A percentile compares a stretch with the other conserved stretches of the same genome.
These are phyloP conservation scores for Silurus asotus DNA, from an alignment of 2,113 vertebrate species.

Conservation along the genomic window DNA sequence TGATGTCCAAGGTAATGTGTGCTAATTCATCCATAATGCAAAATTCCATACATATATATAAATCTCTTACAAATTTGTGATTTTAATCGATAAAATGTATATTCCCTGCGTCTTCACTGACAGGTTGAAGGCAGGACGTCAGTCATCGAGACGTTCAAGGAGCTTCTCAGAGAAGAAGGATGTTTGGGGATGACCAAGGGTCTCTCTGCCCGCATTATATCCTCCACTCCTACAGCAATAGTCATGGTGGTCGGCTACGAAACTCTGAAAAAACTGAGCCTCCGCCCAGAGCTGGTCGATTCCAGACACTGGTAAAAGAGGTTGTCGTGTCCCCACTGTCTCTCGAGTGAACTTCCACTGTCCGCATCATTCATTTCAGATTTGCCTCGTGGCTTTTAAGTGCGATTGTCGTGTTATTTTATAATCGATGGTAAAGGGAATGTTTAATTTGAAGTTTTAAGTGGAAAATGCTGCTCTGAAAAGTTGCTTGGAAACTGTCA, in stretches of 20 bases:
- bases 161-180: conserved; percentile 90
- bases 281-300: conserved; percentile 88
- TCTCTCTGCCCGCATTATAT: conserved; percentile 92
- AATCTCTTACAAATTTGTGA: neutral
- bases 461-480: conserved; percentile 24
- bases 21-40: neutral
- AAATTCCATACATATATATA: neutral
- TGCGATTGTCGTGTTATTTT: neutral
- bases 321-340: neutral
- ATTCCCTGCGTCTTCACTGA: neutral
- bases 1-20: no score
- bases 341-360: neutral
- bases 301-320: conserved; percentile 83
- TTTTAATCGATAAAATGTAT: neutral
- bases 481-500: neutral
- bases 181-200: conserved; percentile 89
- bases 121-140: conserved; percentile 93
- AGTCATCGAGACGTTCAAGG: conserved; percentile 85
- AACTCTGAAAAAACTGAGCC: conserved; percentile 93
- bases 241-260: conserved; percentile 96
- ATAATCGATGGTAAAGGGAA: neutral
- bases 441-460: conserved; percentile 1
- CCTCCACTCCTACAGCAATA: conserved; percentile 87
- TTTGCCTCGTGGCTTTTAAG: conserved; percentile 26
- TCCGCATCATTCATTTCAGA: conserved; percentile 1